Base-by-base conservation (phyloP, 2,113 vertebrate genomes). In the Lepisosteus osseus region DNA sequence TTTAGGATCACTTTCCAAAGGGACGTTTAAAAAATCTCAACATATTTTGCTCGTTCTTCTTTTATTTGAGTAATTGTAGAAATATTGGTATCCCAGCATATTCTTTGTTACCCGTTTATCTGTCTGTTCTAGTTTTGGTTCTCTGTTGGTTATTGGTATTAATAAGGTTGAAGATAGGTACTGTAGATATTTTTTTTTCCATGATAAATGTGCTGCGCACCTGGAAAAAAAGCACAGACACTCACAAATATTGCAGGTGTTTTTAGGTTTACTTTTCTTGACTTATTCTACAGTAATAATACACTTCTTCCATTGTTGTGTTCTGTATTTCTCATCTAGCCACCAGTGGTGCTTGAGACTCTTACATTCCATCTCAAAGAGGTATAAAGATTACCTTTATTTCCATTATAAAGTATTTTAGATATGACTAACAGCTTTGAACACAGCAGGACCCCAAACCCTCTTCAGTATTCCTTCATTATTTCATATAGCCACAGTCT, bases 371-470 rank as follows among this genome's bases (percentile, higher is more conserved):
- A 82, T 84, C 81, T 86, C 79, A 88, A 84, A 88, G 80, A 80
- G 67, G 76, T 76, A 72, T 73, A 88, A 76, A 83, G 70, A 84
- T 86, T 84, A 90, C 80, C 83, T 89, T 87, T 86, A 84, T 88
- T 88, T 91, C 80, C 83, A 87, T 87, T 82, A 84, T 85, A 85
- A 88, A 88, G 84, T 87, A 82, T 71, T 80, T 71, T 78, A 80
- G 76, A 76, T 80, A 80, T 81, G 83, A 80, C 75, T 76, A 84
- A 81, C 81, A 76, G 78, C 90, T 91, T 91, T 91, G 91, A 92
- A 91, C 87, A 79, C 87, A 90, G 86, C 84, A 3, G 88, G 89
- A 72, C 69, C 29, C 79, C 14, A 75, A 76, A 82, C 82, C 84
- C 83, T 78, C 82, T 73, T 3, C 41, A 68, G 61, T 79, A 85